phyloP scores from a whole-genome alignment of 1,140 invertebrate species.

The Apis dorsata region DNA sequence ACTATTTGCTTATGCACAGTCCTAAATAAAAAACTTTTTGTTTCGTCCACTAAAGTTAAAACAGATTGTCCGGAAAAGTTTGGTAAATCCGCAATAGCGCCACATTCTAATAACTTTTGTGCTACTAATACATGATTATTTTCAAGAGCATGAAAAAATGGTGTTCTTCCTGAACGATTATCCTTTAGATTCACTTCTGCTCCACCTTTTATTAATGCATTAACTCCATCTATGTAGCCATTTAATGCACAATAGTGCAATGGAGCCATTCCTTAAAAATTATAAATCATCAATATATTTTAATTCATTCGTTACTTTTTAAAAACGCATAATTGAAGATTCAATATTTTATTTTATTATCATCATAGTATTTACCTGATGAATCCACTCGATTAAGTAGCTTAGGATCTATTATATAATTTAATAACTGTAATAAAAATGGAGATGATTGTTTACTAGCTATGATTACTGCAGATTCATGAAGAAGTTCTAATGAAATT shows the following conservation, averaged over 20 bases:
- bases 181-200: conserved; percentile 69
- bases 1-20: conserved; percentile 46
- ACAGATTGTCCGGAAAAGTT: conserved; percentile 70
- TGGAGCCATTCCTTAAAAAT: conserved; percentile 62
- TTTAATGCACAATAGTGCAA: conserved; percentile 68
- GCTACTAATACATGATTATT: conserved; percentile 50
- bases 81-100: conserved; percentile 61
- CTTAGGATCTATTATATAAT: conserved; percentile 29
- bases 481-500: conserved; percentile 30
- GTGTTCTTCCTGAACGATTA: conserved; percentile 70
- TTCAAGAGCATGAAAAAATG: conserved; percentile 73
- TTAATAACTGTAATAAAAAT: conserved; percentile 50
- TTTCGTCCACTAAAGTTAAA: conserved; percentile 53
- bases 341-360: background rate
- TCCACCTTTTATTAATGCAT: conserved; percentile 53
- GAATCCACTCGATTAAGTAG: conserved; percentile 45
- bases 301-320: too few species aligned
- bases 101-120: conserved; percentile 57
- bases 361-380: conserved; percentile 25
- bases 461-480: conserved; percentile 68
- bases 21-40: conserved; percentile 52
- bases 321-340: background rate
- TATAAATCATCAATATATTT: too few species aligned
- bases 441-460: conserved; percentile 66
- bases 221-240: conserved; percentile 59